Base-by-base conservation (phyloP, 2,888 invertebrate species). In the Parnassius smintheus region DNA sequence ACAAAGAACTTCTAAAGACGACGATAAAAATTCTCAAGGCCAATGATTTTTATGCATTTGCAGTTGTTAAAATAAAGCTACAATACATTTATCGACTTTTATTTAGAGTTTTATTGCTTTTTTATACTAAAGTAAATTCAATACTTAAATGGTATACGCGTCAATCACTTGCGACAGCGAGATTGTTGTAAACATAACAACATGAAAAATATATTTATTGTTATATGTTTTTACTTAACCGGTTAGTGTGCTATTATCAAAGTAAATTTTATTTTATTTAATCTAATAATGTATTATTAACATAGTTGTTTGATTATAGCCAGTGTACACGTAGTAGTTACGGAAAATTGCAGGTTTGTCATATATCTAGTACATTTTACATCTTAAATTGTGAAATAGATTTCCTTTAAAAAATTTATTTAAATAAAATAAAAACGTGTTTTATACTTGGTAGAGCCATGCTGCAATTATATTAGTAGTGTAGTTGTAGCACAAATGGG, bases 191-290 rank as follows among this genome's bases (percentile, higher is more conserved):
- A 22, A 13, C 11, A 35, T 1, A 45, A 18, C 35, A 59, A 25
- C 10, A 59, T 53, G 59, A 58, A 54, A 62, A 50, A 45, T 12
- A 45, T 22, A 1, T 54, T 22, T 9, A 12, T 54, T 44, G 51
- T 56, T 35, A 22, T 58, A 1, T 53, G 57, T 61, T 61, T 61
- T 35, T 55, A 59, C 65, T 57, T 67, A 66, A 80, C 35, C 18
- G 62, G 62, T 62, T n/a, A 54, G 62, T 62, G 7, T 2, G 62
- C 41, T 48, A 49, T 57, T 10, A 57, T 58, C 11, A 8, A 54
- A 60, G n/a, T 55, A 25, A 56, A 46, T 56, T 46, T 12, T 25
- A 11, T 25, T 9, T n/a, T 13, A 48, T 12, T 13, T 2, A 18
- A 18, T 10, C 2, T 45, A 49, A 49, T 60, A 48, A 13, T 48